Base-by-base conservation (phyloP, 1,140 invertebrate genomes). In the Brachionus koreanus region DNA sequence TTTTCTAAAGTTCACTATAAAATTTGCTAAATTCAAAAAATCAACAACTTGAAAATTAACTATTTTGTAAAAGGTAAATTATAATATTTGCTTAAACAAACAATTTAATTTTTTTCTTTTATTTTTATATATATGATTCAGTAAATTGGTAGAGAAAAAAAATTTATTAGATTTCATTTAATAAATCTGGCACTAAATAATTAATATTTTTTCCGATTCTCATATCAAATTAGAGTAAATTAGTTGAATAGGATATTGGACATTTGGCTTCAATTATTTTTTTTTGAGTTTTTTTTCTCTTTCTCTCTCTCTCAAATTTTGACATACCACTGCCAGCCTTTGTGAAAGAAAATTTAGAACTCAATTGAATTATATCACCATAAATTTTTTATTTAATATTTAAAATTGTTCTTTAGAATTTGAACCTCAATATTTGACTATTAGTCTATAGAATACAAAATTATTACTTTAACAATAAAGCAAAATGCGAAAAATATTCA, bases 361-460 rank as follows among this genome's bases (percentile, higher is more conserved):
- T 23, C n/a, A 57, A 57, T 25, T 23, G 16, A 57, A 16, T 57
- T 57, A 19, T 57, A 57, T 37, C 29, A 65, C 10, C 63, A 65
- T 16, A 0, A 33, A 10, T 12, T 29, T 63, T 63, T 63, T 63
- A 63, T 63, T 63, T 25, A 33, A 33, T 69, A 39, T 69, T 69
- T 69, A 39, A 39, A 37, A 37, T 37, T 39, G 4, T 39, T 69
- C 65, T 69, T 69, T 69, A 69, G 65, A 69, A 69, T 69, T 69
- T 69, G 65, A 37, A 69, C 65, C 65, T 69, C 35, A 69, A 37
- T 65, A 37, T 65, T 65, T 65, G 63, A 65, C 25, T 65, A 33
- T 10, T 13, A 65, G 25, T 33, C 29, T 39, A 5, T 39, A 39
- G 35, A 69, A 37, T 37, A 69, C n/a, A 69, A 69, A 37, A 67